Evolutionary conservation across 2,113 vertebrate species (phyloP).

Genomic region (Pandion haliaetus): DNA sequence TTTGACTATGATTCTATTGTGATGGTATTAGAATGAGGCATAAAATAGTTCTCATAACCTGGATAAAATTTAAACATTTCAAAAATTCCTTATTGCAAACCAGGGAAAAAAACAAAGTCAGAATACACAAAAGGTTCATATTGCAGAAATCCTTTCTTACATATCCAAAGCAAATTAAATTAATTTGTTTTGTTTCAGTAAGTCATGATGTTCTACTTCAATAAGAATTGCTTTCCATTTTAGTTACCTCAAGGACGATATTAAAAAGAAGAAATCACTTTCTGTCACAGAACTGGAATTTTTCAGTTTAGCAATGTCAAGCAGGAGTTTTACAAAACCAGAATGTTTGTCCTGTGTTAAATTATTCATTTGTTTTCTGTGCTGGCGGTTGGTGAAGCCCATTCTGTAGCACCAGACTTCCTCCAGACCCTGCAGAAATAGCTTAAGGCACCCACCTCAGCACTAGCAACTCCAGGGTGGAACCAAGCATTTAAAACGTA

Average conservation of each 20-base stretch:
- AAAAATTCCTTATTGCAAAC: background rate
- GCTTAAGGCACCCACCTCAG: background rate
- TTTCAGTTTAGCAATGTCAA: background rate
- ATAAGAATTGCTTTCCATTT: background rate
- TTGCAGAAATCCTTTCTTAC: background rate
- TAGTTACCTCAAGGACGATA: background rate
- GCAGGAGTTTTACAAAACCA: background rate
- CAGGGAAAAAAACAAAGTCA: background rate
- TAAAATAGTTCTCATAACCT: background rate
- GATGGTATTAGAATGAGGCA: background rate
- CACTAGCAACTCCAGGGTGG: background rate
- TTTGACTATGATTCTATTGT: background rate
- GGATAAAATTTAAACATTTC: background rate
- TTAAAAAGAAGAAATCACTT: background rate
- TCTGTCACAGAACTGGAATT: background rate
- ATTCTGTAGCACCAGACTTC: background rate
- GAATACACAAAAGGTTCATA: background rate
- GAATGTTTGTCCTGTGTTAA: background rate
- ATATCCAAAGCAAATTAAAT: background rate
- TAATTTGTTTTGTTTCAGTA: background rate
- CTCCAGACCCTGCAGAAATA: background rate
- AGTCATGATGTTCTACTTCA: background rate
- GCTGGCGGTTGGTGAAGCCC: background rate
- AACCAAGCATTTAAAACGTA: background rate
- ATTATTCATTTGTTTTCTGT: background rate